Evolutionary conservation across 2,797 vertebrate species (phyloP), one percentile per base, ranked within the genome.

Genomic region (Poecile montanus): DNA sequence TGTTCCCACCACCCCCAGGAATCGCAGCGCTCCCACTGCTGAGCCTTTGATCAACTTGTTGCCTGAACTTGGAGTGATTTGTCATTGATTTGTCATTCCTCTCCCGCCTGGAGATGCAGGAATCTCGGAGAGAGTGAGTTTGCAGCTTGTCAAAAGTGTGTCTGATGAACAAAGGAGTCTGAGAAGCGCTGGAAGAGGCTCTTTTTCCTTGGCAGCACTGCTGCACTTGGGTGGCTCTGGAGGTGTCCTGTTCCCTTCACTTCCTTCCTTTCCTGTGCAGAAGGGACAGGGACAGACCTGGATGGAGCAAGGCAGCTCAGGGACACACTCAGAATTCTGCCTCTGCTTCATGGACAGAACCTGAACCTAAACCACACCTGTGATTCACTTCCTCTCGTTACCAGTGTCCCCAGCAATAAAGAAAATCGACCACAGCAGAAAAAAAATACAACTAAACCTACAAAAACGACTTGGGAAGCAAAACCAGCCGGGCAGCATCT

Each of bases 21-120:
- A 62, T 0, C 2, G 38, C 73, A n/a, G 73, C 8, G 0, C 13
- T 74, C 65, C 30, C 32, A 6, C 65, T 26, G 73, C 85, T 9
- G 34, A 85, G 71, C 2, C 91, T 93, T 88, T 93, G 81, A 94
- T 93, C 81, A 71, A 63, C 91, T 45, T 42, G 71, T 78, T 93
- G 91, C 81, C 48, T 93, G 42, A 88, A 63, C 63, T 56, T 66
- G 40, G 89, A 82, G 67, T 7, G 40, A 89, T 79, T 56, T 89
- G 89, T 79, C 71, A 79, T 30, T 23, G 48, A 91, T 73, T 51
- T 93, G 86, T 79, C 67, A 85, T 42, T 72, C 38, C 77, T 68
- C 67, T 36, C 81, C 29, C 29, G n/a, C 27, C 7, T 27, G 71
- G 70, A 81, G 80, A 90, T 19, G 70, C 85, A 54, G 58, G 44